These are phyloP conservation scores for Bos javanicus DNA, from an alignment of 2,113 vertebrate genomes.

Conservation along the genomic window DNA sequence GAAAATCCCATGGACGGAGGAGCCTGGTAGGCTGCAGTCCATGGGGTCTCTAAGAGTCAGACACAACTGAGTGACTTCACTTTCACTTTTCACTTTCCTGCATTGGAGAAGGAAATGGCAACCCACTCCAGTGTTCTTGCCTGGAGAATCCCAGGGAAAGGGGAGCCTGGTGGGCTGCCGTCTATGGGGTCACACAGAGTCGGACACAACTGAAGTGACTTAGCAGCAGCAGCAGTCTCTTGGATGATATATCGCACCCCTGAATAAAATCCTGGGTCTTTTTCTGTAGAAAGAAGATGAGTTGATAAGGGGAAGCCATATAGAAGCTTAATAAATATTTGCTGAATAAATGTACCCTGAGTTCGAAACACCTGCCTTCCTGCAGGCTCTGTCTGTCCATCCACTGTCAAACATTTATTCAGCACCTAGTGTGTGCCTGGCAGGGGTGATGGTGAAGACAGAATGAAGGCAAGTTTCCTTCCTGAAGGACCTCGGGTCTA, in stretches of 20 bases:
- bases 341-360: accelerated
- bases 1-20: too few species aligned
- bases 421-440: neutral
- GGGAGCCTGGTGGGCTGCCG: too few species aligned
- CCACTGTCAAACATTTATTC: neutral
- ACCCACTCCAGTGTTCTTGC: too few species aligned
- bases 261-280: neutral
- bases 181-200: too few species aligned
- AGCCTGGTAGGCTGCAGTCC: too few species aligned
- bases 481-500: neutral
- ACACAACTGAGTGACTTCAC: too few species aligned
- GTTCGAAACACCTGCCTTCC: neutral
- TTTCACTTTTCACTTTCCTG: too few species aligned
- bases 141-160: too few species aligned
- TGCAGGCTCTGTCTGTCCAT: neutral
- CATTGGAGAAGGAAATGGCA: too few species aligned
- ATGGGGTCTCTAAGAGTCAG: too few species aligned
- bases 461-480: neutral
- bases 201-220: too few species aligned
- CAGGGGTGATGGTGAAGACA: neutral
- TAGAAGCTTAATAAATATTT: neutral
- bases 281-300: neutral
- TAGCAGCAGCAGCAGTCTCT: too few species aligned
- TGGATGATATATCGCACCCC: neutral
- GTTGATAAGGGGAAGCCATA: neutral